Evolutionary conservation across 1,140 invertebrate species (phyloP).

Genomic region (Aphelinus atriplicis): DNA sequence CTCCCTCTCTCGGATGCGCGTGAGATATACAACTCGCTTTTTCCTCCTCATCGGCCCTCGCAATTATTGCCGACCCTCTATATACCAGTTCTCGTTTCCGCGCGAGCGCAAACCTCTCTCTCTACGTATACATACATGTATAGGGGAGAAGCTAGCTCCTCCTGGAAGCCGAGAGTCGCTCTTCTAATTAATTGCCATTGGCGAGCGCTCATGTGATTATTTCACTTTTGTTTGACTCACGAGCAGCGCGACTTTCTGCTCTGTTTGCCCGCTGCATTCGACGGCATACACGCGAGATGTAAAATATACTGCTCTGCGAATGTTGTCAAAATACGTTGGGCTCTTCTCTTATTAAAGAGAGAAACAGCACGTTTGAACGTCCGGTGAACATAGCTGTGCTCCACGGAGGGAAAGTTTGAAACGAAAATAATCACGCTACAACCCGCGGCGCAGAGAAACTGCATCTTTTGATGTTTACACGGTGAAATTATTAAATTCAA

Average conservation of each 20-base stretch:
- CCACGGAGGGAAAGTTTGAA: too few relatives aligned
- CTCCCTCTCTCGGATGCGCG: not conserved
- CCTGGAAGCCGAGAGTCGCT: conserved; percentile 1
- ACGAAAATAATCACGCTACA: too few relatives aligned
- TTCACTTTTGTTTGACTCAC: not conserved
- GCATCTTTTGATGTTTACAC: too few relatives aligned
- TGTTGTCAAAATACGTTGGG: too few relatives aligned
- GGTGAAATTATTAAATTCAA: too few relatives aligned
- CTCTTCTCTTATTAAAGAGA: too few relatives aligned
- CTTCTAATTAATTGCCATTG: conserved; percentile 19
- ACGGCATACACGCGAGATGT: too few relatives aligned
- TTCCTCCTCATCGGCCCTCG: not conserved
- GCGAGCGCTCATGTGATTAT: not conserved
- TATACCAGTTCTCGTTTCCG: conserved; percentile 14
- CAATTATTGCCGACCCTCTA: conserved; percentile 1
- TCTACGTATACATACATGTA: not conserved
- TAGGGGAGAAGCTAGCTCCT: conserved; percentile 5
- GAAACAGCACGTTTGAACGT: too few relatives aligned
- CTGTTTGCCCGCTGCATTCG: not conserved
- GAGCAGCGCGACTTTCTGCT: not conserved
- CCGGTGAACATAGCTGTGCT: too few relatives aligned
- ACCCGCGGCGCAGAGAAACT: too few relatives aligned
- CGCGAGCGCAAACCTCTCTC: not conserved
- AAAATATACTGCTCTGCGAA: too few relatives aligned
- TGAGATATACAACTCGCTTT: not conserved